Evolutionary conservation across 2,113 vertebrate species (phyloP).

Genomic region (Hypanus sabinus): DNA sequence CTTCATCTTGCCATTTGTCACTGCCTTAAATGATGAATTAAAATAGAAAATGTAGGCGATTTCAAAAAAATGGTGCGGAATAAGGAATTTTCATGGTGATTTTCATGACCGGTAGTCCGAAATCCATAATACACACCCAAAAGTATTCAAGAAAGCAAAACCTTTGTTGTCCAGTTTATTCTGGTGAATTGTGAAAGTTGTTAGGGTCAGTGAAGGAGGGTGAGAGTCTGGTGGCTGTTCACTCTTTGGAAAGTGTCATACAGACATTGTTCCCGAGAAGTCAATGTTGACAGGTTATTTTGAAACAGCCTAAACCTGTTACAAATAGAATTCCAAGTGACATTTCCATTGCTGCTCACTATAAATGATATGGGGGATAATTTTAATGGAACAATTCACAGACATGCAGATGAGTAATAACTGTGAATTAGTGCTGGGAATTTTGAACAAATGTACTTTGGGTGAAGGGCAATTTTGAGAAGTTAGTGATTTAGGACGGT

Average conservation of each 20-base stretch:
- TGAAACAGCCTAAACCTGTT: neutral
- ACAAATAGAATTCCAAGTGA: neutral
- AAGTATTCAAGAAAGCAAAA: too few relatives aligned
- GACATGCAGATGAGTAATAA: neutral
- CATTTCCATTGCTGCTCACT: neutral
- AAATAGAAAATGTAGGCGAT: too few relatives aligned
- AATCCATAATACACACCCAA: too few relatives aligned
- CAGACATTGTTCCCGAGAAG: neutral
- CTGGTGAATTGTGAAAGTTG: neutral
- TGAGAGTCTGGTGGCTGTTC: neutral
- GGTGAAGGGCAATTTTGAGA: neutral
- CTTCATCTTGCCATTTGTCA: too few relatives aligned
- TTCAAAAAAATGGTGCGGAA: too few relatives aligned
- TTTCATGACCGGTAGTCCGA: too few relatives aligned
- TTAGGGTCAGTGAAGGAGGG: neutral
- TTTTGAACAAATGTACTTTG: neutral
- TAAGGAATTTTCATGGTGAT: too few relatives aligned
- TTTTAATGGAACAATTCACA: conserved; percentile 3
- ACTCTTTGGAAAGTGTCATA: neutral
- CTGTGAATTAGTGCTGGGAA: neutral
- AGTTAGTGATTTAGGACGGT: neutral
- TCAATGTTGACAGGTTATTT: neutral
- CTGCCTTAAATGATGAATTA: too few relatives aligned
- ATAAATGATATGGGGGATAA: neutral
- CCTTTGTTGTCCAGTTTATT: neutral